phyloP scores from a whole-genome alignment of 2,113 vertebrate genomes.

The Lepisosteus oculatus region DNA sequence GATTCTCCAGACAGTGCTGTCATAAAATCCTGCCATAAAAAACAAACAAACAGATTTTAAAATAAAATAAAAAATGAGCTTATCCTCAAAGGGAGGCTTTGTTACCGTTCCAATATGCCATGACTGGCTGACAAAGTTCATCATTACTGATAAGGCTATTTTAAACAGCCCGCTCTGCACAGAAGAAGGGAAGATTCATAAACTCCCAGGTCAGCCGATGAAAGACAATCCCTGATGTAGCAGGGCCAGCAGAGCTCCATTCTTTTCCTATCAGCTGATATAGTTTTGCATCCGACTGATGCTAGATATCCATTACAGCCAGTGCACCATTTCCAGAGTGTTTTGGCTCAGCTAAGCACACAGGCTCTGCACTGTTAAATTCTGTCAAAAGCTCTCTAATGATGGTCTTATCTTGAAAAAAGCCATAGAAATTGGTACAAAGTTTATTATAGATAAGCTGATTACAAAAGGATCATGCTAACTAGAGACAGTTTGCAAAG shows the following conservation, averaged over 20 bases:
- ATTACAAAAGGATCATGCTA: constrained; percentile 37
- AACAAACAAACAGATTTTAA: constrained; percentile 43
- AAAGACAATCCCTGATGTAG: constrained; percentile 61
- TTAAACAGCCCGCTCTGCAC: constrained; percentile 45
- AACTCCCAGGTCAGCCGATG: constrained; percentile 43
- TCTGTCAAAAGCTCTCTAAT: constrained; percentile 27
- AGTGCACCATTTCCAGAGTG: not conserved
- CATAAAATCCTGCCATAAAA: constrained; percentile 17
- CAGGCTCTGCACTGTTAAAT: not conserved
- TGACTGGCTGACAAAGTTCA: constrained; percentile 65
- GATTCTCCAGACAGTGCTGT: constrained; percentile 34
- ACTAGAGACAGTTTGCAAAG: not conserved
- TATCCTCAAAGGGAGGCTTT: constrained; percentile 61
- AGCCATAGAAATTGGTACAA: constrained; percentile 46
- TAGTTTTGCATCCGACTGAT: constrained; percentile 34
- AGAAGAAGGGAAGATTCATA: constrained; percentile 41
- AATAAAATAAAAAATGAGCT: constrained; percentile 34
- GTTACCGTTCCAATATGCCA: constrained; percentile 64
- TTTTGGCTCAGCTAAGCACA: constrained; percentile 5
- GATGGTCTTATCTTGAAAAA: constrained; percentile 42
- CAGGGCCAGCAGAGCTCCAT: constrained; percentile 36
- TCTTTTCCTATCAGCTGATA: constrained; percentile 43
- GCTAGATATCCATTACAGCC: constrained; percentile 31
- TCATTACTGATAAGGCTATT: constrained; percentile 55
- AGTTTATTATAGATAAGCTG: constrained; percentile 59